phyloP scores from a whole-genome alignment of 2,888 invertebrate species.

The Parnassius apollo region DNA sequence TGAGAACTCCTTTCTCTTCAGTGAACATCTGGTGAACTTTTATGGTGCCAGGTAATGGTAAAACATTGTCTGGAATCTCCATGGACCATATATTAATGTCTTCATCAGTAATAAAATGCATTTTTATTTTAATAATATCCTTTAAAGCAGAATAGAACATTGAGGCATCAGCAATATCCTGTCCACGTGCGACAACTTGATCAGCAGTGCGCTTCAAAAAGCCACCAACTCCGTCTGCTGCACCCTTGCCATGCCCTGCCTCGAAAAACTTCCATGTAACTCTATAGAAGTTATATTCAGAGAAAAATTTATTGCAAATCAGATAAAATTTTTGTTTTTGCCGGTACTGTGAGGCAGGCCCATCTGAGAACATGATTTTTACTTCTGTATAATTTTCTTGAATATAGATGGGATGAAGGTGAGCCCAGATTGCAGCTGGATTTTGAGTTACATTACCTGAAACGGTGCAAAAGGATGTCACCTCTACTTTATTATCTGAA shows the following conservation, averaged over 20 bases:
- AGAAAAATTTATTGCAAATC: conserved; percentile 14
- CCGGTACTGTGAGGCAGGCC: neutral
- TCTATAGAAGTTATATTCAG: conserved; percentile 17
- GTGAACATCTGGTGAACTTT: conserved; percentile 10
- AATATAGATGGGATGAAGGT: conserved; percentile 15
- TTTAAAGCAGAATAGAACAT: conserved; percentile 15
- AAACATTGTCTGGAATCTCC: conserved; percentile 1
- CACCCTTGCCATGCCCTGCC: conserved; percentile 27
- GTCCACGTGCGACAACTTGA: conserved; percentile 19
- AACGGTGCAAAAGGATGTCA: conserved; percentile 16
- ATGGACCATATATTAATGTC: neutral
- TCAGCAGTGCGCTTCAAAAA: conserved; percentile 5
- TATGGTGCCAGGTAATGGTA: conserved; percentile 8
- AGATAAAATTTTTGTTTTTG: conserved; percentile 14
- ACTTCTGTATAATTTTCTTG: conserved; percentile 11
- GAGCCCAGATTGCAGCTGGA: conserved; percentile 21
- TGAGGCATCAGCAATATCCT: conserved; percentile 26
- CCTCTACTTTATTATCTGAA: conserved; percentile 11
- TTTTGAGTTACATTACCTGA: conserved; percentile 16
- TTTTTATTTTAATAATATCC: conserved; percentile 24
- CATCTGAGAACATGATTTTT: neutral
- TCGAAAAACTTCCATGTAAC: conserved; percentile 29
- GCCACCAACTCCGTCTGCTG: conserved; percentile 17
- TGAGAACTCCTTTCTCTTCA: conserved; percentile 20
- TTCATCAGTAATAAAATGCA: neutral